A percentile compares a stretch with the other conserved stretches of the same genome.
These are phyloP conservation scores for Lomographa bimaculata DNA, from an alignment of 2,888 invertebrate genomes.

Conservation along the genomic window DNA sequence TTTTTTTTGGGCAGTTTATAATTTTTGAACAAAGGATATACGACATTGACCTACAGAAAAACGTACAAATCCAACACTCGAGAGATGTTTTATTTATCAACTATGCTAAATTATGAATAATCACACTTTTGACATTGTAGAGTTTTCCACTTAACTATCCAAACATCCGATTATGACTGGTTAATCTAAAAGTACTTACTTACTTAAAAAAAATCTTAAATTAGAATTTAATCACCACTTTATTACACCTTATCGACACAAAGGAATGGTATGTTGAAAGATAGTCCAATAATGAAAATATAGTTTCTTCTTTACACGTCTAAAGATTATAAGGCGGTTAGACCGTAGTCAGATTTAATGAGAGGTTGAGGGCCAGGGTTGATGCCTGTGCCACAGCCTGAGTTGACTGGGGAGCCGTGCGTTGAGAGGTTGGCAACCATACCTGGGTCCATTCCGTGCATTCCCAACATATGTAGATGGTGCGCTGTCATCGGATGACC, in stretches of 20 bases:
- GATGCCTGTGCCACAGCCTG: constrained; percentile 74
- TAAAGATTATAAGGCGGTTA: constrained; percentile 87
- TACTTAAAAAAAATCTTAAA: constrained; percentile 65
- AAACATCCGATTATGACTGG: constrained; percentile 78
- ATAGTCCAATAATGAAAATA: constrained; percentile 75
- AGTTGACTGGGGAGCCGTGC: constrained; percentile 80
- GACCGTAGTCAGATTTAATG: constrained; percentile 94
- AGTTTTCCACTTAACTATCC: constrained; percentile 76
- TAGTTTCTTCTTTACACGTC: constrained; percentile 70
- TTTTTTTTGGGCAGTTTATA: too few relatives aligned
- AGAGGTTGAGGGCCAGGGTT: constrained; percentile 77
- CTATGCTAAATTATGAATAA: constrained; percentile 76
- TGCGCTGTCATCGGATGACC: constrained; percentile 83
- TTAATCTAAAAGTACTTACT: constrained; percentile 72
- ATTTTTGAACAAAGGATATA: too few relatives aligned
- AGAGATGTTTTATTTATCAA: constrained; percentile 52
- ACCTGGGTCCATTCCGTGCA: constrained; percentile 77
- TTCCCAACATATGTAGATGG: constrained; percentile 76
- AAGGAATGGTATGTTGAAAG: constrained; percentile 78
- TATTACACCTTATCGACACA: constrained; percentile 75
- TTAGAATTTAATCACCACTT: constrained; percentile 68
- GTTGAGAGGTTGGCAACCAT: constrained; percentile 78
- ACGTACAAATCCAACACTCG: constrained; percentile 71
- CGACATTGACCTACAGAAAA: constrained; percentile 77
- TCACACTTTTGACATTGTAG: constrained; percentile 84